A percentile compares a stretch with the other conserved stretches of the same genome.
These are phyloP conservation scores for Sebastolobus altivelis DNA, from an alignment of 2,797 vertebrate species.

Conservation along the genomic window DNA sequence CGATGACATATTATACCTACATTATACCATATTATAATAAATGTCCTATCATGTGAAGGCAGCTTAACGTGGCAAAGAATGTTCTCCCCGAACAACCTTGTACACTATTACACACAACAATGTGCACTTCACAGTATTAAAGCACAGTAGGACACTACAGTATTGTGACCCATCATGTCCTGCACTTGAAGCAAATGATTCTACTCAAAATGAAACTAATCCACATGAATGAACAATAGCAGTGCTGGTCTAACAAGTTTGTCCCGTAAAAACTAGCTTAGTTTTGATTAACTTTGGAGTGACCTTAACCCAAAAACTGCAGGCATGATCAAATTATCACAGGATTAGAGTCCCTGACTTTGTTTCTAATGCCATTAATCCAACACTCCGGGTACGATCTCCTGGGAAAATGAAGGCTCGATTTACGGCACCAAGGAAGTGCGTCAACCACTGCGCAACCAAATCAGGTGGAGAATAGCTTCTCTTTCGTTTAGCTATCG, in stretches of 20 bases:
- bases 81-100: not conserved
- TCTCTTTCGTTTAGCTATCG: no score
- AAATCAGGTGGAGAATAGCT: no score
- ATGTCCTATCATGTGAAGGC: not conserved
- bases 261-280: not conserved
- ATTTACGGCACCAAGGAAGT: no score
- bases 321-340: conserved; percentile 31
- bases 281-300: conserved; percentile 21
- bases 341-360: conserved; percentile 24
- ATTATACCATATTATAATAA: not conserved
- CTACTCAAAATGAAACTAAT: conserved; percentile 4
- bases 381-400: not conserved
- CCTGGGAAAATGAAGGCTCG: not conserved
- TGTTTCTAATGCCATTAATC: not conserved
- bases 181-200: not conserved
- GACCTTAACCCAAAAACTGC: conserved; percentile 10
- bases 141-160: not conserved
- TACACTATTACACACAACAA: not conserved
- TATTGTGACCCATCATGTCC: not conserved
- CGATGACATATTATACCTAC: no score
- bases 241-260: not conserved
- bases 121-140: not conserved
- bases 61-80: not conserved
- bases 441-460: not conserved
- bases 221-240: not conserved